Evolutionary conservation across 1,140 invertebrate species (phyloP), one percentile per base, ranked within the genome.

Genomic region (Ceratosolen solmsi): DNA sequence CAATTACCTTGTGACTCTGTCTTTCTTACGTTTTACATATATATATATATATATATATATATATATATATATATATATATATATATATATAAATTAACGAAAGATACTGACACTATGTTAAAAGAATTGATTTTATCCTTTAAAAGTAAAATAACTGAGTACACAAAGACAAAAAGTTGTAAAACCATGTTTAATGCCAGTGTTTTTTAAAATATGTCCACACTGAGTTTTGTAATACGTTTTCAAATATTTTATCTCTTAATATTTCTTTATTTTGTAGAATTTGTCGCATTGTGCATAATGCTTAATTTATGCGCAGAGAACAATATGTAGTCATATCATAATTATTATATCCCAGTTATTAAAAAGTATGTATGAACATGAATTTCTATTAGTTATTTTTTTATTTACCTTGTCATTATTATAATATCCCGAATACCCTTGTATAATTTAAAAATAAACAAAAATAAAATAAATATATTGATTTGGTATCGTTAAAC

Each of bases 321-420:
- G 73, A 56, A 73, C 70, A 68, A 68, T 41, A 80, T 54, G 8
- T 68, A 20, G 2, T 68, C 60, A 38, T 68, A 22, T 11, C 58
- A n/a, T 65, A 54, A 80, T 74, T 63, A 51, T 80, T 60, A 80
- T 25, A 36, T 51, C 33, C 38, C 38, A 73, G 51, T 9, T 20
- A 11, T 54, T 81, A 51, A 65, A 75, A 81, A 81, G n/a, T n/a
- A 46, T 13, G 58, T 74, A 20, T 74, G 80, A 76, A 76, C 70
- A 58, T 70, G 36, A 68, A 70, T 0, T 33, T 9, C 36, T 80
- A 63, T 80, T 80, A 38, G 30, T 72, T 80, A 72, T 79, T 72
- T 36, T n/a, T 9, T 49, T 22, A 7, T 49, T 25, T 8, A n/a
- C 8, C 15, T 49, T 9, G 1, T 41, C 33, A 38, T 76, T 22